A percentile compares a stretch with the other conserved stretches of the same genome.
Evolutionary conservation across 2,797 vertebrate genomes (phyloP).

Genomic region (Eidolon dupreanum): DNA sequence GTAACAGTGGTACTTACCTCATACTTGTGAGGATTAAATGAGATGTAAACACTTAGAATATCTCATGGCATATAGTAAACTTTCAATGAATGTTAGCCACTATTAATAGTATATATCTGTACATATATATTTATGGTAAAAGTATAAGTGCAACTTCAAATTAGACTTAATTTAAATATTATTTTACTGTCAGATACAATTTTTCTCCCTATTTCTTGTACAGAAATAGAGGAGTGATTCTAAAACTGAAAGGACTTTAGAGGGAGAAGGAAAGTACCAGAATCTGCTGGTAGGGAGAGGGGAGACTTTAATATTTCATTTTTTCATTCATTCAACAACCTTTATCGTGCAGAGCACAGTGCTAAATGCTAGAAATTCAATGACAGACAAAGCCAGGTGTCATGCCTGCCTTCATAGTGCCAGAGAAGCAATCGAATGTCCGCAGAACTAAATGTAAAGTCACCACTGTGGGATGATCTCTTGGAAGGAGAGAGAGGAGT

Average conservation of each 20-base stretch:
- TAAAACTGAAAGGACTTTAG: conserved; percentile 22
- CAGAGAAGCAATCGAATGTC: neutral
- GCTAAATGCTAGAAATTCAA: neutral
- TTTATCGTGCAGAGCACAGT: neutral
- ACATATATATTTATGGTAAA: neutral
- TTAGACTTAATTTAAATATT: neutral
- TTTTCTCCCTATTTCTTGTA: neutral
- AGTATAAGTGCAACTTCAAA: neutral
- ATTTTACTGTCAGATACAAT: neutral
- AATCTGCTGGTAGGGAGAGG: neutral
- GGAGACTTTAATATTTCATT: neutral
- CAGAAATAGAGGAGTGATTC: conserved; percentile 16
- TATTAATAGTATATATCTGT: neutral
- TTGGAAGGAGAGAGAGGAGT: neutral
- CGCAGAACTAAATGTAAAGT: neutral
- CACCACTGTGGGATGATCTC: neutral
- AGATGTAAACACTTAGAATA: neutral
- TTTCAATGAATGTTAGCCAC: neutral
- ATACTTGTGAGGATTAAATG: neutral
- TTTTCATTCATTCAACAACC: neutral
- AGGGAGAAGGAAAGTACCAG: neutral
- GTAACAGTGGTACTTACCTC: neutral
- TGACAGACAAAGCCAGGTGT: neutral
- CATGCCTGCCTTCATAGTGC: neutral
- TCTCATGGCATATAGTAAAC: neutral